phyloP scores from a whole-genome alignment of 2,797 vertebrate species.

The Tokudaia tokunoshimensis region DNA sequence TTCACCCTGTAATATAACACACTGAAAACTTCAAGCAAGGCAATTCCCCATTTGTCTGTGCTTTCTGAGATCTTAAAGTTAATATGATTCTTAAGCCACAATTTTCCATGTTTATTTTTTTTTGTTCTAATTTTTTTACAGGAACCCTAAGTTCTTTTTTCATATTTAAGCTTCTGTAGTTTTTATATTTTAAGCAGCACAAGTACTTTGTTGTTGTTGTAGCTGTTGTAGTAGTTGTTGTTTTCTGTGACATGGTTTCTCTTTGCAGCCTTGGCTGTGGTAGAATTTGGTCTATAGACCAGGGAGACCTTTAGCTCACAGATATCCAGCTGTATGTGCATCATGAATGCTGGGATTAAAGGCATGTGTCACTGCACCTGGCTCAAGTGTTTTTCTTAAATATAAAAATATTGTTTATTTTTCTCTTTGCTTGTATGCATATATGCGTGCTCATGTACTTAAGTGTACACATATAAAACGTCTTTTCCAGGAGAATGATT shows the following conservation, averaged over 20 bases:
- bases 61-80: neutral
- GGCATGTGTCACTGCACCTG: too few relatives aligned
- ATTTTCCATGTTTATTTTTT: constrained; percentile 23
- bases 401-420: neutral
- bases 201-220: too few relatives aligned
- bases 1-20: neutral
- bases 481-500: neutral
- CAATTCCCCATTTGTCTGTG: neutral
- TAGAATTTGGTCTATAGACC: neutral
- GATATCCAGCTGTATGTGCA: neutral
- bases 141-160: neutral
- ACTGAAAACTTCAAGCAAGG: neutral
- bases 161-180: neutral
- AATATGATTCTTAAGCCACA: neutral
- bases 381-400: neutral
- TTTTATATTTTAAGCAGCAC: neutral
- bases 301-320: neutral
- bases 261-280: neutral
- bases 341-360: neutral
- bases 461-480: neutral
- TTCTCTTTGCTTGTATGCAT: neutral
- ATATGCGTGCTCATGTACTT: neutral
- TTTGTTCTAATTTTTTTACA: neutral
- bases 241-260: neutral
- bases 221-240: too few relatives aligned